A percentile compares a stretch with the other conserved stretches of the same genome.
Conservation (phyloP, 2,797 vertebrate genomes). For the Melanotaenia boesemani region DNA sequence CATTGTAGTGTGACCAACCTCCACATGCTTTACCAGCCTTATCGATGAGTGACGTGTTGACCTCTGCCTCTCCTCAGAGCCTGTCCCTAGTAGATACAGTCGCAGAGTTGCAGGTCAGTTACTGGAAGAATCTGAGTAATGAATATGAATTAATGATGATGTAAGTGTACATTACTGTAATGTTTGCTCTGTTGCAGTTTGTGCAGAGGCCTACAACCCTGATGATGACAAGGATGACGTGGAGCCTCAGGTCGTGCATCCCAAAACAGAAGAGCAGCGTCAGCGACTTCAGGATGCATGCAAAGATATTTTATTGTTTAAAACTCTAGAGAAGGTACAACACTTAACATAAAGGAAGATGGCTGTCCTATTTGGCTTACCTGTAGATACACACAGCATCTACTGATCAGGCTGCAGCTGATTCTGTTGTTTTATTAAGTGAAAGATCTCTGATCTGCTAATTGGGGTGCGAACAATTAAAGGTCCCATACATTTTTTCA, state of each 20-base stretch:
- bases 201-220: slow-evolving; percentile 95
- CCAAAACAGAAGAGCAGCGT: slow-evolving; percentile 92
- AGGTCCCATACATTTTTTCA: no score
- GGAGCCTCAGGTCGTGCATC: slow-evolving; percentile 89
- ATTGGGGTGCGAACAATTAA: background rate
- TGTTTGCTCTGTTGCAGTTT: slow-evolving; percentile 83
- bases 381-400: background rate
- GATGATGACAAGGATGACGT: slow-evolving; percentile 92
- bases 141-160: background rate
- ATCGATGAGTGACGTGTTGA: background rate
- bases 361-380: background rate
- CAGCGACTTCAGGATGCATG: slow-evolving; percentile 93
- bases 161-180: no score
- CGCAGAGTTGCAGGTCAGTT: slow-evolving; percentile 92
- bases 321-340: slow-evolving; percentile 93
- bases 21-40: background rate
- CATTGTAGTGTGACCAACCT: background rate
- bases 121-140: background rate
- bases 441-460: background rate
- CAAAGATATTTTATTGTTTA: slow-evolving; percentile 94
- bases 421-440: background rate
- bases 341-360: background rate
- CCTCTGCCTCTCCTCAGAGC: slow-evolving; percentile 56
- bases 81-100: slow-evolving; percentile 82
- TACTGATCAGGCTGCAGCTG: background rate